Percentiles rank a stretch among this genome's conserved stretches.
Conservation (phyloP, 2,888 invertebrate genomes). For the Drosophila fulvimacula region DNA sequence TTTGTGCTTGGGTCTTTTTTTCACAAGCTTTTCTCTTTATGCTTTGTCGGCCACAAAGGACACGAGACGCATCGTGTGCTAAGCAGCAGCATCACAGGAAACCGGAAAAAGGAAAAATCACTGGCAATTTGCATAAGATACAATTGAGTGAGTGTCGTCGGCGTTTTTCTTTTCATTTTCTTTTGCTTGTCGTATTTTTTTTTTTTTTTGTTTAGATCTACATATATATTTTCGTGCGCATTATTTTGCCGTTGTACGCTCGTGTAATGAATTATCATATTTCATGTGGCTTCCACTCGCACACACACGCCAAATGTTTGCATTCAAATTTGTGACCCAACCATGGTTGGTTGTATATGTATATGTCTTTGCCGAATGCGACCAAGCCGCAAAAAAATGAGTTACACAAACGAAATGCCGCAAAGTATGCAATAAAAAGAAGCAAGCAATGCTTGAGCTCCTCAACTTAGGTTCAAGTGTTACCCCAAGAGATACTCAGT, state of each 20-base stretch:
- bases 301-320: conserved; percentile 55
- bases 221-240: conserved; percentile 58
- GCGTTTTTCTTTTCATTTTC: conserved; percentile 19
- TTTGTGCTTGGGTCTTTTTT: conserved; percentile 19
- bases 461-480: neutral
- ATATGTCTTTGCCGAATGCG: conserved; percentile 22
- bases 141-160: conserved; percentile 79
- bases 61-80: conserved; percentile 30
- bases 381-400: conserved; percentile 54
- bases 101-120: conserved; percentile 76
- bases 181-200: conserved; percentile 16
- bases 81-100: conserved; percentile 53
- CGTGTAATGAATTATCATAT: conserved; percentile 79
- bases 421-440: conserved; percentile 76
- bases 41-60: conserved; percentile 42
- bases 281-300: conserved; percentile 65
- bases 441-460: conserved; percentile 11
- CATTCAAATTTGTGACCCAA: conserved; percentile 70
- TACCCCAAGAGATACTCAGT: conserved; percentile 19
- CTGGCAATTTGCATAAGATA: conserved; percentile 81
- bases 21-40: conserved; percentile 40
- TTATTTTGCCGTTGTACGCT: conserved; percentile 63
- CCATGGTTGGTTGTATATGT: neutral
- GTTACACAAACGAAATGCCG: conserved; percentile 69
- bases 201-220: neutral